Conservation (phyloP, 2,888 invertebrate genomes). For the Therioaphis trifolii region DNA sequence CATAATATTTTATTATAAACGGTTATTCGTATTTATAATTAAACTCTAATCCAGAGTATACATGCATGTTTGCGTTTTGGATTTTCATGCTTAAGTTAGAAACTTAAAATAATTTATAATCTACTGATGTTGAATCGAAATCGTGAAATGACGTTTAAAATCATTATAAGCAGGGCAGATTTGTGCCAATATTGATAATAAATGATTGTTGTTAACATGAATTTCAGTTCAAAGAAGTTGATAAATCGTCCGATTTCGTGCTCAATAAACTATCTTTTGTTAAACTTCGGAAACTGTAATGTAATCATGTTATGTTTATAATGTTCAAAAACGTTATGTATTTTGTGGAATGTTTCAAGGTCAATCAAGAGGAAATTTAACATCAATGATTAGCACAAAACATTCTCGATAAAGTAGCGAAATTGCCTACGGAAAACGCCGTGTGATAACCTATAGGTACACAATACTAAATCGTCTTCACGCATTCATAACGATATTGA, state of each 20-base stretch:
- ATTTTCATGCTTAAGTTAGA: too few relatives aligned
- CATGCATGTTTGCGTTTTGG: too few relatives aligned
- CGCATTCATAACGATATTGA: too few relatives aligned
- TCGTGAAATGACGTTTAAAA: background rate
- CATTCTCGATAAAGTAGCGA: background rate
- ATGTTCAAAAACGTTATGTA: background rate
- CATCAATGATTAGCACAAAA: background rate
- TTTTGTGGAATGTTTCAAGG: background rate
- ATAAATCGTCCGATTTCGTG: conserved; percentile 2
- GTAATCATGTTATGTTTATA: background rate
- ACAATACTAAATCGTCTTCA: too few relatives aligned
- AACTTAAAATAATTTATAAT: background rate
- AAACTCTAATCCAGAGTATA: too few relatives aligned
- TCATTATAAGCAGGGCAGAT: too few relatives aligned
- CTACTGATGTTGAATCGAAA: background rate
- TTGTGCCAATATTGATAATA: background rate
- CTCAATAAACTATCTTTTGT: background rate
- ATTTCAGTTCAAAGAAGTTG: background rate
- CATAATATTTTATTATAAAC: too few relatives aligned
- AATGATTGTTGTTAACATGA: background rate
- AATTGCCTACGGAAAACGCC: background rate
- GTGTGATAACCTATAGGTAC: too few relatives aligned
- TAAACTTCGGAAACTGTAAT: background rate
- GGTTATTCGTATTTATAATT: too few relatives aligned
- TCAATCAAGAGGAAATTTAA: background rate